Conservation (phyloP, 2,888 invertebrate genomes). For the Gari tellinella region DNA sequence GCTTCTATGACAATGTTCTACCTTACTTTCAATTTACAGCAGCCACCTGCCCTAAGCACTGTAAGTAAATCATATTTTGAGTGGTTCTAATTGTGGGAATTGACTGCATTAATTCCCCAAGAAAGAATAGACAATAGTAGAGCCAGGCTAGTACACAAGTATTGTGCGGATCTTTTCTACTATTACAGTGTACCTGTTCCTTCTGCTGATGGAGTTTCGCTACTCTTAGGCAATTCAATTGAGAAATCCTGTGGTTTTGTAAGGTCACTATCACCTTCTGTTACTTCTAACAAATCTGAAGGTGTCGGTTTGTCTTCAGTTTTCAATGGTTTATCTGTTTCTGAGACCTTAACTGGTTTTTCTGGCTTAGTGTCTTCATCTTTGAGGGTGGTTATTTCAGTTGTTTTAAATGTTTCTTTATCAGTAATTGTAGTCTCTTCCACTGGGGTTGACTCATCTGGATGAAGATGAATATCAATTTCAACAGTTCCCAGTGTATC, state of each 20-base stretch:
- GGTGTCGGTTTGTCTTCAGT: not conserved
- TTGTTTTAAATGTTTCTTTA: too few relatives aligned
- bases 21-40: too few relatives aligned
- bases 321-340: too few relatives aligned
- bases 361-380: too few relatives aligned
- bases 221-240: constrained; percentile 3
- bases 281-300: not conserved
- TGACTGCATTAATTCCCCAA: not conserved
- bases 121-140: not conserved
- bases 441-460: not conserved
- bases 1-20: too few relatives aligned
- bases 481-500: too few relatives aligned
- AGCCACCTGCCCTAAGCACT: too few relatives aligned
- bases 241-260: constrained; percentile 12
- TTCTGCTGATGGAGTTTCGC: not conserved
- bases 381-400: too few relatives aligned
- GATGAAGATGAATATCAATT: constrained; percentile 7
- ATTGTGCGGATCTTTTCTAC: constrained; percentile 1
- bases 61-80: too few relatives aligned
- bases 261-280: not conserved
- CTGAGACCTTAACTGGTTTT: too few relatives aligned
- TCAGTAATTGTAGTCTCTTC: constrained; percentile 12
- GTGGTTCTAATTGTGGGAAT: too few relatives aligned
- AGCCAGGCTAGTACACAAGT: constrained; percentile 13
- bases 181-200: too few relatives aligned